These are phyloP conservation scores for Caenorhabditis sp. DNA, from an alignment of 2,888 invertebrate genomes.

Conservation along the genomic window DNA sequence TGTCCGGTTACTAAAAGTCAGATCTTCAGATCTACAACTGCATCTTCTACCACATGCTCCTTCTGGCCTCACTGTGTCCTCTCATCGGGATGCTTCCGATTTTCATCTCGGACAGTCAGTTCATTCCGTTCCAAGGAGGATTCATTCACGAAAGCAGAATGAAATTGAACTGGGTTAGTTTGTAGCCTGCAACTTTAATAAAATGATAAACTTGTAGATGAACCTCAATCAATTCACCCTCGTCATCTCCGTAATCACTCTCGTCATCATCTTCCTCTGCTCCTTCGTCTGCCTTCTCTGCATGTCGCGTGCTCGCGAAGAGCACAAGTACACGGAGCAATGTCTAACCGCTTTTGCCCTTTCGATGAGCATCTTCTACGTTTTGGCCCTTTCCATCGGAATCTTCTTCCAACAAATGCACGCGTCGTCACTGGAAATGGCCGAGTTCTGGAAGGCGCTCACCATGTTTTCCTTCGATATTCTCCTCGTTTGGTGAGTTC, in stretches of 20 bases:
- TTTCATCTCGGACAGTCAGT: conserved; percentile 27
- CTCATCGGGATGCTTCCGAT: conserved; percentile 26
- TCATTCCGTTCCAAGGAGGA: conserved; percentile 38
- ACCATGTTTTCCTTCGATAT: conserved; percentile 24
- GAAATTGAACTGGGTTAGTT: conserved; percentile 18
- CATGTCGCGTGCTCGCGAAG: conserved; percentile 17
- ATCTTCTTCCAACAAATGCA: conserved; percentile 6
- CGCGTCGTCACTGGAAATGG: conserved; percentile 9
- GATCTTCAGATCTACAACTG: conserved; percentile 21
- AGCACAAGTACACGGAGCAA: conserved; percentile 28
- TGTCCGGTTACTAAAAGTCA: neutral
- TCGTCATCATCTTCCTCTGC: neutral
- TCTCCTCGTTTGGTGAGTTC: conserved; percentile 15
- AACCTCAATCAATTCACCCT: conserved; percentile 16
- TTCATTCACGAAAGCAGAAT: conserved; percentile 27
- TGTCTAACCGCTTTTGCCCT: conserved; percentile 24
- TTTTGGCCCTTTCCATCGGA: conserved; percentile 18
- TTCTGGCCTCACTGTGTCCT: conserved; percentile 18
- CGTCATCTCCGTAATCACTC: conserved; percentile 7
- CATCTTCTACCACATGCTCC: conserved; percentile 10
- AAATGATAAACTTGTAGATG: neutral
- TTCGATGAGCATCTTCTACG: conserved; percentile 22
- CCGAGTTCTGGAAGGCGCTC: conserved; percentile 34
- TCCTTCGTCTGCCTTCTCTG: conserved; percentile 17
- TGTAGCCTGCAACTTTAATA: neutral